Percentiles rank a stretch among this genome's conserved stretches.
phyloP scores from a whole-genome alignment of 2,113 vertebrate genomes.

The Agapornis roseicollis region DNA sequence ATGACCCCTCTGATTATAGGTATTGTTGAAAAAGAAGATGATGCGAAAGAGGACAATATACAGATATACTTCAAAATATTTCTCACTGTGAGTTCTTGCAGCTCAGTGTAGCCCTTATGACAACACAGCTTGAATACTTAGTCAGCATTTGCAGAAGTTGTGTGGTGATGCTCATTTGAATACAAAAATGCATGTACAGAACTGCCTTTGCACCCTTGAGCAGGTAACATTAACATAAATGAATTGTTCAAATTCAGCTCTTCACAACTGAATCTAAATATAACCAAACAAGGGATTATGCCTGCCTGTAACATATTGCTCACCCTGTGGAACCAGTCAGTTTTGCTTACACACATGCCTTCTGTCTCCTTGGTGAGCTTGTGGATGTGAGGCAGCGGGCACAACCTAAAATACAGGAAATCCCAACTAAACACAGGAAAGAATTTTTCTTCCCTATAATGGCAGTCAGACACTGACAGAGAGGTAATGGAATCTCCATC shows the following conservation, averaged over 20 bases:
- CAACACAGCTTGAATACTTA: background rate
- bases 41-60: background rate
- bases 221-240: background rate
- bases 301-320: conserved; percentile 11
- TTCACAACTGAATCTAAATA: background rate
- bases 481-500: background rate
- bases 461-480: background rate
- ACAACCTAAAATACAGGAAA: background rate
- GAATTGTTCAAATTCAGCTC: conserved; percentile 46
- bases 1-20: conserved; percentile 12
- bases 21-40: background rate
- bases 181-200: background rate
- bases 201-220: background rate
- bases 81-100: background rate
- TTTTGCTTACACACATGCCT: background rate
- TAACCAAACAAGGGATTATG: conserved; percentile 14
- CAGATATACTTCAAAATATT: background rate
- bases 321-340: background rate
- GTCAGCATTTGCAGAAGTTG: accelerated
- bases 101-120: background rate
- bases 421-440: background rate
- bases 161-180: background rate
- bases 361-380: background rate
- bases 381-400: background rate
- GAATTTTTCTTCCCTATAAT: background rate